These are phyloP conservation scores for Acromyrmex heyeri DNA, from an alignment of 1,140 invertebrate species.

Conservation along the genomic window DNA sequence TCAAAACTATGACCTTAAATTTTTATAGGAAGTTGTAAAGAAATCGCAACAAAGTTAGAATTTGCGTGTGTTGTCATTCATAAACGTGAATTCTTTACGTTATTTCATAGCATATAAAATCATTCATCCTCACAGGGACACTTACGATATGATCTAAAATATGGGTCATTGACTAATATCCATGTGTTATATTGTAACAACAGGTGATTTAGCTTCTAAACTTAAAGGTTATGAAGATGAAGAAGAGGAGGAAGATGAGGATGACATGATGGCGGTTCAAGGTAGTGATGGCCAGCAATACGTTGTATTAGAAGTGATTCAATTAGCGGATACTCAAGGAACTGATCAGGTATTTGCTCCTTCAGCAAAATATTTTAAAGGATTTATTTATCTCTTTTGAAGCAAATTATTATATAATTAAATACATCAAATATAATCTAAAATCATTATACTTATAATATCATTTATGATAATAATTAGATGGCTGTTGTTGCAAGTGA, in stretches of 20 bases:
- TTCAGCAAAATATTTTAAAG: not conserved
- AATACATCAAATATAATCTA: not conserved
- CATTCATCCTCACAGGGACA: slow-evolving; percentile 70
- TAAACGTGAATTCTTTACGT: slow-evolving; percentile 30
- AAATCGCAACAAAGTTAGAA: slow-evolving; percentile 2
- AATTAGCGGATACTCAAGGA: slow-evolving; percentile 90
- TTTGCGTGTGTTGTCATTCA: not conserved
- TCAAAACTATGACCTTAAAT: slow-evolving; percentile 44
- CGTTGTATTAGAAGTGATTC: slow-evolving; percentile 95
- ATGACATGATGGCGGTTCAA: slow-evolving; percentile 89
- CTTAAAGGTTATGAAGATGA: slow-evolving; percentile 88
- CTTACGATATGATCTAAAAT: slow-evolving; percentile 84
- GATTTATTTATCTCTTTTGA: not conserved
- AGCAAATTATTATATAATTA: not conserved
- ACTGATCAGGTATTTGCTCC: slow-evolving; percentile 81
- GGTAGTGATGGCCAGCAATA: slow-evolving; percentile 94
- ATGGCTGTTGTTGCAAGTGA: slow-evolving; percentile 85
- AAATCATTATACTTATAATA: not conserved
- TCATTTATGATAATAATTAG: slow-evolving; percentile 67
- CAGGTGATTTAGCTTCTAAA: slow-evolving; percentile 86
- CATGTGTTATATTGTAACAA: slow-evolving; percentile 83
- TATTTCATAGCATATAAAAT: slow-evolving; percentile 14
- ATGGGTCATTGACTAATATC: slow-evolving; percentile 85
- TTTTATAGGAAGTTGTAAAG: slow-evolving; percentile 12
- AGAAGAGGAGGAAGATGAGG: slow-evolving; percentile 86